Base-by-base conservation (phyloP, 2,797 vertebrate genomes). In the Typhlichthys eigenmanni region DNA sequence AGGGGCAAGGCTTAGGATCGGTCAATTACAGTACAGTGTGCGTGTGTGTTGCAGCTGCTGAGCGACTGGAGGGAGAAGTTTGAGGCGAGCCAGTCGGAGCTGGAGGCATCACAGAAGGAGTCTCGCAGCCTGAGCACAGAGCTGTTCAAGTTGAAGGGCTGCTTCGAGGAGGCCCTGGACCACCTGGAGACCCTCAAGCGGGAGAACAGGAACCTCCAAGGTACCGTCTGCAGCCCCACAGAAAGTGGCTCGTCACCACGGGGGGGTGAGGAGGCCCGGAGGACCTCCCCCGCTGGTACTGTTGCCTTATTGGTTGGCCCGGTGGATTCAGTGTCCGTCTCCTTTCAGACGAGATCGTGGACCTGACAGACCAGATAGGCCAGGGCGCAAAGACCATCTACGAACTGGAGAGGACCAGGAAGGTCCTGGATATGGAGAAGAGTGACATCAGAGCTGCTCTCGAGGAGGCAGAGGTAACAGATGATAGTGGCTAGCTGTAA, bases 141-240 rank as follows among this genome's bases (percentile, higher is more conserved):
- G 76, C 95, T 98, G 66, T 96, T 98, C 81, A 96, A 95, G 61
- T 89, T 98, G 62, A 95, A 94, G 84, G 96, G 95, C 1, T 90
- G 91, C 70, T 96, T 96, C 0, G 96, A 98, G 76, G 96, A 98
- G 85, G 94, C 95, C 10, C 84, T 98, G 13, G 95, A 98, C 62
- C 92, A 96, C 47, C 87, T 98, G 85, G 96, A 98, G 81, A 97
- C 95, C 0, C 84, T 96, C 34, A 95, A 92, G 80, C 88, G 95
- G 13, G 96, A 98, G 84, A 98, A 98, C 88, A 97, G 92, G 85
- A 98, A 97, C 83, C 87, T 98, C n/a, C 96, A 97, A 86, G 96
- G 96, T 96, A 88, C 13, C 2, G 1, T 16, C 4, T 7, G 5
- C 6, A 1, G 38, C 29, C 4, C 38, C 11, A 11, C 12, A 47